Conservation (phyloP, 23 tunicate species). For the Halocynthia aurantium region DNA sequence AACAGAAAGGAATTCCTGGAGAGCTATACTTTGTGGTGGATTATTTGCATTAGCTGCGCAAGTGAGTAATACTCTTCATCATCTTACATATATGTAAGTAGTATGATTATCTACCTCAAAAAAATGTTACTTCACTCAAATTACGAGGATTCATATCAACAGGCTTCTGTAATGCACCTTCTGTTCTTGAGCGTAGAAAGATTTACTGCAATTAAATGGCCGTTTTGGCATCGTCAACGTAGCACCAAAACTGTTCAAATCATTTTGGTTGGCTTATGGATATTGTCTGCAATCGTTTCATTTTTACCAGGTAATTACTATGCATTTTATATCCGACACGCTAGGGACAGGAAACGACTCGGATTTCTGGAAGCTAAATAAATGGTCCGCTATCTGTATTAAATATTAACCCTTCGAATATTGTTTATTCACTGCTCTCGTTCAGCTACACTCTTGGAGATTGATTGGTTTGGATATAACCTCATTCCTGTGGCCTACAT, state of each 20-base stretch:
- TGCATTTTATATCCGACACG: too few species aligned
- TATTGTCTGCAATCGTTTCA: not conserved
- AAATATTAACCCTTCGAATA: too few species aligned
- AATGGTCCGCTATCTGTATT: too few species aligned
- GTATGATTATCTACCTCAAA: too few species aligned
- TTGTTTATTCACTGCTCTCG: too few species aligned
- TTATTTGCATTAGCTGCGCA: not conserved
- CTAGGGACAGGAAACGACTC: too few species aligned
- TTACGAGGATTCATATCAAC: not conserved
- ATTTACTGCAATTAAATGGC: not conserved
- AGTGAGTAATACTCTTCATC: not conserved
- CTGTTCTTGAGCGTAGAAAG: constrained; percentile 1
- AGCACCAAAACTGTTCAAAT: not conserved
- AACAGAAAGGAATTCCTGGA: not conserved
- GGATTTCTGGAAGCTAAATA: too few species aligned
- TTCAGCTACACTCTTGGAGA: too few species aligned
- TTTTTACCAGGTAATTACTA: constrained; percentile 1
- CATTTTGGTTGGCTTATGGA: constrained; percentile 1
- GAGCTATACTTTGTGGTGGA: not conserved
- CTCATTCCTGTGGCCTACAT: too few species aligned
- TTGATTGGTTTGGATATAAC: too few species aligned
- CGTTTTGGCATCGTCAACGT: constrained; percentile 6
- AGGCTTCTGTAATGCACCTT: constrained; percentile 6
- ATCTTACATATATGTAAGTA: too few species aligned
- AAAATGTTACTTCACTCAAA: too few species aligned